Conservation (phyloP, 2,888 invertebrate species). For the Hydropsyche betteni region DNA sequence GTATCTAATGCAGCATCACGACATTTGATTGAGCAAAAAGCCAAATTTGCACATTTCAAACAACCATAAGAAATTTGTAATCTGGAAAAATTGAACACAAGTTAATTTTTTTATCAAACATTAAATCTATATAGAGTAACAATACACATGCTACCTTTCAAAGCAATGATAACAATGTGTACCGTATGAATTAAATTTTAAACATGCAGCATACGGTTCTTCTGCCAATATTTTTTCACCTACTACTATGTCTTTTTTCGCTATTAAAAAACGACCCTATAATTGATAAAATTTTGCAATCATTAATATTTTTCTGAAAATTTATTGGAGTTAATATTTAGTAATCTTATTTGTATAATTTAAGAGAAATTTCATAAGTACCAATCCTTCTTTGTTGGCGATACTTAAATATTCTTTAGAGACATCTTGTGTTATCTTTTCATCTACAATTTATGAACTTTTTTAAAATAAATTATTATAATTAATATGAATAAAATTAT, state of each 20-base stretch:
- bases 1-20: slow-evolving; percentile 70
- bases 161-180: slow-evolving; percentile 86
- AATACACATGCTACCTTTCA: slow-evolving; percentile 64
- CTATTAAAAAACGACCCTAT: slow-evolving; percentile 76
- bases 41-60: slow-evolving; percentile 77
- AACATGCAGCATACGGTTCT: slow-evolving; percentile 76
- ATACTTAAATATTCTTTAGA: slow-evolving; percentile 44
- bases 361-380: neutral
- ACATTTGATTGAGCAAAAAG: slow-evolving; percentile 77
- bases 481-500: neutral
- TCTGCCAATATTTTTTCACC: slow-evolving; percentile 80
- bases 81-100: slow-evolving; percentile 52
- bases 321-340: too few species aligned
- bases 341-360: too few species aligned
- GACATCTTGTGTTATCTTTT: too few species aligned
- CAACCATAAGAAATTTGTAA: slow-evolving; percentile 74
- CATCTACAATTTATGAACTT: too few species aligned
- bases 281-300: slow-evolving; percentile 43
- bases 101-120: neutral
- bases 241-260: slow-evolving; percentile 68
- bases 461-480: too few species aligned
- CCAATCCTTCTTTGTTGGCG: slow-evolving; percentile 55
- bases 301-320: neutral
- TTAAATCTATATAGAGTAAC: slow-evolving; percentile 32
- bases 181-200: slow-evolving; percentile 77